phyloP scores from a whole-genome alignment of 2,888 invertebrate species.

The Adelphocoris suturalis region DNA sequence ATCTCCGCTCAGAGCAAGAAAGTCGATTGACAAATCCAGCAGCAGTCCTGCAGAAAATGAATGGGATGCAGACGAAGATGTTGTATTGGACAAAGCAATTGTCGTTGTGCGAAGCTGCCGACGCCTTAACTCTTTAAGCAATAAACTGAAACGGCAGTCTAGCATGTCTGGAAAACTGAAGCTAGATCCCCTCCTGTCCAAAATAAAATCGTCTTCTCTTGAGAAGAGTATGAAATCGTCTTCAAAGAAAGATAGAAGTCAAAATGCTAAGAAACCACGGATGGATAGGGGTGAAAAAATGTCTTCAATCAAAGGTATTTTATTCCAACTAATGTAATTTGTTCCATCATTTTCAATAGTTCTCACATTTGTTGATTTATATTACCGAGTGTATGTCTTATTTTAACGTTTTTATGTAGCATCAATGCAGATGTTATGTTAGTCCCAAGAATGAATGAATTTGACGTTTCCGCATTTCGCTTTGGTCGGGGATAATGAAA shows the following conservation, averaged over 20 bases:
- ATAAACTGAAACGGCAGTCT: slow-evolving; percentile 68
- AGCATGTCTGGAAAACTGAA: slow-evolving; percentile 68
- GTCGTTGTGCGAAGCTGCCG: slow-evolving; percentile 69
- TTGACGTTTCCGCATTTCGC: too few relatives aligned
- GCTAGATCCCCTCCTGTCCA: slow-evolving; percentile 60
- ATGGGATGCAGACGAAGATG: slow-evolving; percentile 74
- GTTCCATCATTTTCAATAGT: too few relatives aligned
- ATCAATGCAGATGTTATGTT: too few relatives aligned
- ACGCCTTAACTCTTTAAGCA: slow-evolving; percentile 64
- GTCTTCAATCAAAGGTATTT: slow-evolving; percentile 63
- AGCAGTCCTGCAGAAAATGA: slow-evolving; percentile 72
- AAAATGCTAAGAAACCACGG: slow-evolving; percentile 69
- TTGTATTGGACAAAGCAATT: slow-evolving; percentile 69
- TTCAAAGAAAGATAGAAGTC: slow-evolving; percentile 69
- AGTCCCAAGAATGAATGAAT: too few relatives aligned
- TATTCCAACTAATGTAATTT: too few relatives aligned
- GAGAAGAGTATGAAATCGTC: slow-evolving; percentile 66
- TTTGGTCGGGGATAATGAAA: too few relatives aligned
- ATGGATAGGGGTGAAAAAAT: slow-evolving; percentile 67
- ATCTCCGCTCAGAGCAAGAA: slow-evolving; percentile 61
- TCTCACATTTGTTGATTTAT: too few relatives aligned
- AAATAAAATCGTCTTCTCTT: slow-evolving; percentile 40
- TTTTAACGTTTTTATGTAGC: too few relatives aligned
- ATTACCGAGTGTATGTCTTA: too few relatives aligned
- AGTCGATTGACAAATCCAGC: slow-evolving; percentile 70